Evolutionary conservation across 2,888 invertebrate genomes (phyloP), one percentile per base, ranked within the genome.

Genomic region (Autographa pulchrina): DNA sequence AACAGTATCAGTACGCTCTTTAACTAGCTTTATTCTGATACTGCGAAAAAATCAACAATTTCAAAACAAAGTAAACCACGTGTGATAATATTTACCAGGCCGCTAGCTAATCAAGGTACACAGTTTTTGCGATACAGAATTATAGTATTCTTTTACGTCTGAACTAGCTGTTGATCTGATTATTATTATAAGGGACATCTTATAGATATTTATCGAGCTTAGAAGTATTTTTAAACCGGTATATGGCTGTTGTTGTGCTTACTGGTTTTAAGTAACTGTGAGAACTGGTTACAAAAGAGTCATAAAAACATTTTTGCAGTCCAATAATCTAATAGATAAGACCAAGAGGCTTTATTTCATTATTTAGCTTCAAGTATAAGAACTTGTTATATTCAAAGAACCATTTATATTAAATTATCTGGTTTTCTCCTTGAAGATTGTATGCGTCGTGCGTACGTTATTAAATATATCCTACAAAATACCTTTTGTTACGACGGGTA

Each of bases 11-110:
- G 82, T 79, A 80, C 74, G 78, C 78, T 77, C 70, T 80, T 74
- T 85, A 90, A 90, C 88, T 83, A 86, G 89, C 88, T 88, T 83
- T 75, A 79, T 88, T 82, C 75, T 81, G 79, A 72, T 86, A 88
- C 85, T 87, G 87, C 85, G 86, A 86, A 88, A 82, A 81, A 83
- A 82, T 80, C 80, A 83, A 82, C 86, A 82, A 82, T 81, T 78
- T 67, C 80, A 81, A 83, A 86, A 87, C 82, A 87, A 78, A 84
- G 82, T 83, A 82, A 80, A 84, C 78, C 85, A 86, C 86, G 85
- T 86, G 88, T 83, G 84, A 79, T 82, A 82, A 84, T 85, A 86
- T 86, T 84, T 87, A 84, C 82, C 64, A 80, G 80, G 70, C 68
- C 69, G 77, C 74, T 75, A 71, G 78, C 74, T 86, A 84, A 84